Evolutionary conservation across 2,113 vertebrate species (phyloP), one percentile per base, ranked within the genome.

Genomic region (Dipodomys spectabilis): DNA sequence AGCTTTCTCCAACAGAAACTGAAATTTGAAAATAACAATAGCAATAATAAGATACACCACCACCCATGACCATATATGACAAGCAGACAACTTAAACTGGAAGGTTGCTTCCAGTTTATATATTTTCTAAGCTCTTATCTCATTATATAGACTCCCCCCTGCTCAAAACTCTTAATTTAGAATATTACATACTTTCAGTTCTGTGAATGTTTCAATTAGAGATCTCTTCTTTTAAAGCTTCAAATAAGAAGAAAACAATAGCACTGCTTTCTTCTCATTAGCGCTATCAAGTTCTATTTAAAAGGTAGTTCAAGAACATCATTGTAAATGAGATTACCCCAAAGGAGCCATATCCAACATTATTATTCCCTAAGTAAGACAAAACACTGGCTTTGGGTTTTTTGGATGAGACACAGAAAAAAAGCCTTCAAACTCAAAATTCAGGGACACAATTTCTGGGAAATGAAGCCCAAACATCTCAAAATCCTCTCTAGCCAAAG

Each of bases 251-350:
- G 64, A 72, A 91, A 94, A 93, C 45, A 91, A 74, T 73, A 90
- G 18, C 22, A 71, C 72, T 85, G 94, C 87, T 91, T 97, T 95
- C 91, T 92, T 49, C 49, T 49, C 82, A 96, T 83, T 92, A 82
- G 91, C 85, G 68, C 84, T 71, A 15, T 92, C 96, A 97, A 44
- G 82, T 30, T 90, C 93, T 97, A 94, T 96, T 97, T 86, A 82
- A 92, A 95, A 95, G 35, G 64, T 84, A 92, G 49, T 97, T 91
- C 96, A 89, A 95, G 87, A 95, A 97, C 96, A 98, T 96, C 94
- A 92, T 97, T 97, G 97, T 86, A 97, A 98, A 98, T 96, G 49
- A 97, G 97, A 98, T 97, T 96, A 97, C 10, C 0, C 28, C 4
- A 91, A 97, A 93, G 92, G 79, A 89, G 86, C 80, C 86, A 78